Evolutionary conservation across 2,797 vertebrate genomes (phyloP).

Genomic region (Myotis planiceps): DNA sequence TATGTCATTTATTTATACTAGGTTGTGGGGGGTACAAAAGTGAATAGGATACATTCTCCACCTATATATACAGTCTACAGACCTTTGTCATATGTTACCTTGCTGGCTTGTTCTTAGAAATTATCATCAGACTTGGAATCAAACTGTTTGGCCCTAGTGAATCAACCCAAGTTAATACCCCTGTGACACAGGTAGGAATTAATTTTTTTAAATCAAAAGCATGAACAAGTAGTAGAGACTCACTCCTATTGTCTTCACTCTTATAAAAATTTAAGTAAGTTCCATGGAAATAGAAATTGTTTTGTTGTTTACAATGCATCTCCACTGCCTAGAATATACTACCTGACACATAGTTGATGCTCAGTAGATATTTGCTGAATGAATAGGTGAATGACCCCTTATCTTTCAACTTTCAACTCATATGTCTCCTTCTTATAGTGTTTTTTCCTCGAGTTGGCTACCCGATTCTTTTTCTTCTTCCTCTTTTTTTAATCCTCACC

Average conservation of each 20-base stretch:
- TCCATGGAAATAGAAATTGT: neutral
- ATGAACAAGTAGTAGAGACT: neutral
- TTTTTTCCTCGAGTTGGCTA: neutral
- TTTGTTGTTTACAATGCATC: neutral
- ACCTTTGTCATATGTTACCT: neutral
- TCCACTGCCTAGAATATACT: neutral
- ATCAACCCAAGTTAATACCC: neutral
- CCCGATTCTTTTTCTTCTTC: neutral
- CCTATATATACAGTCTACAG: neutral
- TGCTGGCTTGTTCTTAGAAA: conserved; percentile 4
- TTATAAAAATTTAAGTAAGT: neutral
- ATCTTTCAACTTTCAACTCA: neutral
- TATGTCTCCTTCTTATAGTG: neutral
- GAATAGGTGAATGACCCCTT: neutral
- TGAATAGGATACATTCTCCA: neutral
- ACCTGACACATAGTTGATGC: neutral
- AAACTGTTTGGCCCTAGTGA: neutral
- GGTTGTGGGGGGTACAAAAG: neutral
- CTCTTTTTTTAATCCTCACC: neutral
- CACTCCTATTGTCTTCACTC: neutral
- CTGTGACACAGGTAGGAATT: neutral
- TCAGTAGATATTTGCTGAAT: neutral
- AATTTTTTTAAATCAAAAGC: neutral
- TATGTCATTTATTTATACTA: neutral
- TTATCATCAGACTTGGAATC: neutral